Percentiles rank a stretch among this genome's conserved stretches.
These are phyloP conservation scores for Hydrotaea diabolus DNA, from an alignment of 2,888 invertebrate genomes.

Conservation along the genomic window DNA sequence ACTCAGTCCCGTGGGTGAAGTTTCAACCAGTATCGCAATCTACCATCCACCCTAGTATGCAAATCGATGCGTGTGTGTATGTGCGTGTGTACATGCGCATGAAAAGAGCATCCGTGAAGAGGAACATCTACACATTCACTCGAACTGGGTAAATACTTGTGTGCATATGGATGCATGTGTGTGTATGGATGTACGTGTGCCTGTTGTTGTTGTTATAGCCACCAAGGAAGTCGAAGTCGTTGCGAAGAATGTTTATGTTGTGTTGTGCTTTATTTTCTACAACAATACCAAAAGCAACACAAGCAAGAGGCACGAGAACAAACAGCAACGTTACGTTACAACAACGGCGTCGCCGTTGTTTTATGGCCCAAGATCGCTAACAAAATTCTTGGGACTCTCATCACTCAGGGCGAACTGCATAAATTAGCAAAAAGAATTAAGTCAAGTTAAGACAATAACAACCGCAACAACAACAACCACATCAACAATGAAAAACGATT, in stretches of 20 bases:
- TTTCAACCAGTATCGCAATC: no score
- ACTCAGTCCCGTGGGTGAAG: not conserved
- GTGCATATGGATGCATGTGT: not conserved
- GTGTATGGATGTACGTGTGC: not conserved
- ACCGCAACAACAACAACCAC: conserved; percentile 8
- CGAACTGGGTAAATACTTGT: not conserved
- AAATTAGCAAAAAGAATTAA: conserved; percentile 51
- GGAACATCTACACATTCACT: not conserved
- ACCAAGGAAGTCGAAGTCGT: conserved; percentile 36
- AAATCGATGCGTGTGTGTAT: no score
- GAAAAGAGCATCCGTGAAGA: no score
- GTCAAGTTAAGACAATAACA: conserved; percentile 34
- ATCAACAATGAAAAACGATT: conserved; percentile 17
- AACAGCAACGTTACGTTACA: conserved; percentile 18
- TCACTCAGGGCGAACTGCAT: conserved; percentile 48
- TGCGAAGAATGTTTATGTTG: conserved; percentile 27
- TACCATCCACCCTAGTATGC: no score
- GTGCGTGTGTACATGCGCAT: no score
- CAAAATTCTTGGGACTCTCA: conserved; percentile 47
- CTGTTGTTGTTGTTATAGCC: conserved; percentile 13
- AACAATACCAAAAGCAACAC: not conserved
- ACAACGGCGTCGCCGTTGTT: conserved; percentile 33
- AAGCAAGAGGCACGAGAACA: no score
- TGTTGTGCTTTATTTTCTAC: conserved; percentile 21
- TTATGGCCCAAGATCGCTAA: conserved; percentile 31